Base-by-base conservation (phyloP, 1,140 invertebrate species). In the Atta texana region DNA sequence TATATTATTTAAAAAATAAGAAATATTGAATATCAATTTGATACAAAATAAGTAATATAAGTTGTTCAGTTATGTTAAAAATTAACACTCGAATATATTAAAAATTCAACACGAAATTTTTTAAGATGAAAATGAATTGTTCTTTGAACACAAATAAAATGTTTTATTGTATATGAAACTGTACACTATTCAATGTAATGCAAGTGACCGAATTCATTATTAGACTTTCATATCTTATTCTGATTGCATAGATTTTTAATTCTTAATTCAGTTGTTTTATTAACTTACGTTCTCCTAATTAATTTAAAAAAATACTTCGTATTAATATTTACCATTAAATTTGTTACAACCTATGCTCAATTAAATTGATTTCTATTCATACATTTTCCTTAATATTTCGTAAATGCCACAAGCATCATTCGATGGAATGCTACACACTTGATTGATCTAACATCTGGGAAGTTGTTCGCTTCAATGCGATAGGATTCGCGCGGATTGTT, bases 401-500 rank as follows among this genome's bases (percentile, higher is more conserved):
- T 24, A 57, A 81, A 81, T 81, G 28, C 21, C 64, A 28, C n/a
- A 39, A 39, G n/a, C 1, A 1, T 59, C 21, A 31, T 24, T 63
- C 14, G 57, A 31, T 14, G 16, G 3, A 49, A 18, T 14, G 3
- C 2, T 18, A 49, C 14, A 49, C 14, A 18, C 12, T 34, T 31
- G 31, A 84, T 61, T 61, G 39, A 75, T 63, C 57, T 34, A 49
- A 84, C 28, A 14, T 75, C 39, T 49, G 39, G 44, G 8, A 81
- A 59, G 39, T 75, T 61, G 51, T 3, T n/a, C 6, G 44, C 3
- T 61, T 34, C 49, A 44, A 57, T 39, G 3, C 14, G n/a, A 21
- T 31, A 61, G 24, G 51, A 81, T 81, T 34, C 28, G 14, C 57
- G n/a, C 44, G 69, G 10, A 75, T 84, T 84, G 69, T 84, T 28